These are phyloP conservation scores for Eupithecia vulgata DNA, from an alignment of 2,888 invertebrate species.

Conservation along the genomic window DNA sequence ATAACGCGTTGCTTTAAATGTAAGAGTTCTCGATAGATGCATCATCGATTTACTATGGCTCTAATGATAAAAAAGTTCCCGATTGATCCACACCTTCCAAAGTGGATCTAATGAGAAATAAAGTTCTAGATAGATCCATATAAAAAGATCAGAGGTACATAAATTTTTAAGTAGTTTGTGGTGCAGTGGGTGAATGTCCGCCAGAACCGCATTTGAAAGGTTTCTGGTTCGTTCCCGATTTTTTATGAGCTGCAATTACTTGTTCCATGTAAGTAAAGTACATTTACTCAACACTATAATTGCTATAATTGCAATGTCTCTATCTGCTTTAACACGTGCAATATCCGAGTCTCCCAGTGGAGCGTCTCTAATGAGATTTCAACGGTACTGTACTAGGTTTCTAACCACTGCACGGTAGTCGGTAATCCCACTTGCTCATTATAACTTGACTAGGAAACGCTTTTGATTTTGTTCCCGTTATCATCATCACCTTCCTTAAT, in stretches of 20 bases:
- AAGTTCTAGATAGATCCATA: too few species aligned
- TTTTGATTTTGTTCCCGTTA: neutral
- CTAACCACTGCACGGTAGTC: slow-evolving; percentile 25
- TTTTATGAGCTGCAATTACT: neutral
- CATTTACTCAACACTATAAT: neutral
- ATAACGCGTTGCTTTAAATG: too few species aligned
- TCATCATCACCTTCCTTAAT: too few species aligned
- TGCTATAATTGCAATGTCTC: neutral
- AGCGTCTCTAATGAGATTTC: slow-evolving; percentile 34
- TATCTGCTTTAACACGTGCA: neutral
- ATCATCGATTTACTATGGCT: too few species aligned
- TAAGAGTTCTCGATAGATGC: too few species aligned
- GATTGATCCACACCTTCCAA: too few species aligned
- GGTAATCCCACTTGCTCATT: slow-evolving; percentile 34
- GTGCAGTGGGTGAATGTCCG: neutral
- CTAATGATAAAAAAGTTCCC: too few species aligned
- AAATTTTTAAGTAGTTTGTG: neutral
- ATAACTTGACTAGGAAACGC: slow-evolving; percentile 8
- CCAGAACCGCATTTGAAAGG: neutral
- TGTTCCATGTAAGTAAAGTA: too few species aligned
- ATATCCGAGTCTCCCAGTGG: slow-evolving; percentile 6
- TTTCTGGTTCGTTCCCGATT: neutral
- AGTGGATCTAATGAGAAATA: too few species aligned
- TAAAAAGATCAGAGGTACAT: too few species aligned
- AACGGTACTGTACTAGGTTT: slow-evolving; percentile 28